Evolutionary conservation across 2,888 invertebrate species (phyloP), one percentile per base, ranked within the genome.

Genomic region (Mythimna pallens): DNA sequence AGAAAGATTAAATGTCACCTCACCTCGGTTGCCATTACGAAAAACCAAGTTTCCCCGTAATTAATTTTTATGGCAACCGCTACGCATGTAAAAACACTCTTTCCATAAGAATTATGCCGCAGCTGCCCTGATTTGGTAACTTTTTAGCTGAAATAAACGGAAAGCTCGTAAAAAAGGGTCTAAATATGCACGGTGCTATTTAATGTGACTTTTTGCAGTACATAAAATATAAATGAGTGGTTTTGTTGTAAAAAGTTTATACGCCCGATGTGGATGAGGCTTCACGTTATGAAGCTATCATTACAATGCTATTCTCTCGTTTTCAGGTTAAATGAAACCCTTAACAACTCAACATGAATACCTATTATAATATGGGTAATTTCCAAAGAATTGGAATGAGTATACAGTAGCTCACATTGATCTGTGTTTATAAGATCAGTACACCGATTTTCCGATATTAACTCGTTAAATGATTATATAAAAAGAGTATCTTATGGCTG

Each of bases 171-270:
- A 86, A 84, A 84, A 86, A 86, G 84, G 86, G 84, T 79, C 82
- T 80, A 70, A 78, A 78, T 85, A 82, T 86, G 79, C 74, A 84
- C 65, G 76, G 55, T 36, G 62, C 61, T 82, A 75, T 80, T 82
- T 76, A 84, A 84, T 86, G 76, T 71, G 80, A 82, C 80, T 85
- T 85, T 86, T 86, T 84, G 80, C 85, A 76, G 78, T 82, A 76
- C 70, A 82, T 74, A 78, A 82, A 86, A 85, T 85, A 86, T 86
- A 86, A 84, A 84, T 70, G 80, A 70, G 83, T 68, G 74, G 76
- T 80, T 85, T 78, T 82, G 76, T 76, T 84, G 57, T 77, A 78
- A 85, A 86, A 86, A 80, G 62, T 78, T 86, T 77, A 70, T 62
- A 74, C 65, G 70, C 22, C 62, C n/a, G 12, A 70, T 62, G 62